Conservation (phyloP, 1,140 invertebrate species). For the Bombus picipes region DNA sequence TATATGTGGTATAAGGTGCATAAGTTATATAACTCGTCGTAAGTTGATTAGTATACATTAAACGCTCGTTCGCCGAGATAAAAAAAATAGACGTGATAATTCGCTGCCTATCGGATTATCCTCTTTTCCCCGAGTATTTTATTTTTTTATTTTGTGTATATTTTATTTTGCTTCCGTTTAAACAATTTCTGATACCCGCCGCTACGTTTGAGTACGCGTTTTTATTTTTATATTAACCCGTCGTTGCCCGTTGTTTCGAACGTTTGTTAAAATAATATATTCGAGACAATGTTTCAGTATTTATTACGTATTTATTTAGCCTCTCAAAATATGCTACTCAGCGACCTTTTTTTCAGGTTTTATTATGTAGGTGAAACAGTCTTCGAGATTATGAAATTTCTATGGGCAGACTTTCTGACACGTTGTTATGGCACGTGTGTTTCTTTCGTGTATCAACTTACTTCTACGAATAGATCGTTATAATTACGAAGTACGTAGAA, state of each 20-base stretch:
- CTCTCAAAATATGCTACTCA: not conserved
- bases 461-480: not conserved
- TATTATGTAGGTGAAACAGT: not conserved
- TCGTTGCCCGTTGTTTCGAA: no score
- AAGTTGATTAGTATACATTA: not conserved
- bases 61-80: not conserved
- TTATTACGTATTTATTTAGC: not conserved
- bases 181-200: not conserved
- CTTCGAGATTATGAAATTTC: not conserved
- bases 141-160: not conserved
- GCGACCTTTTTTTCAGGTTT: not conserved
- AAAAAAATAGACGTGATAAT: not conserved
- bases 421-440: not conserved
- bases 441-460: not conserved
- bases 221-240: not conserved
- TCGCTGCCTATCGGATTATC: not conserved
- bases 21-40: not conserved
- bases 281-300: not conserved
- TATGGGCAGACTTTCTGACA: not conserved
- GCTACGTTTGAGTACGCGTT: not conserved
- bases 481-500: slow-evolving; percentile 21
- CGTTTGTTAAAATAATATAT: not conserved
- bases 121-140: no score
- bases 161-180: not conserved
- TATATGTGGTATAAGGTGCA: not conserved